Conservation (phyloP, 2,797 vertebrate genomes). For the Sebastes hopkinsi region DNA sequence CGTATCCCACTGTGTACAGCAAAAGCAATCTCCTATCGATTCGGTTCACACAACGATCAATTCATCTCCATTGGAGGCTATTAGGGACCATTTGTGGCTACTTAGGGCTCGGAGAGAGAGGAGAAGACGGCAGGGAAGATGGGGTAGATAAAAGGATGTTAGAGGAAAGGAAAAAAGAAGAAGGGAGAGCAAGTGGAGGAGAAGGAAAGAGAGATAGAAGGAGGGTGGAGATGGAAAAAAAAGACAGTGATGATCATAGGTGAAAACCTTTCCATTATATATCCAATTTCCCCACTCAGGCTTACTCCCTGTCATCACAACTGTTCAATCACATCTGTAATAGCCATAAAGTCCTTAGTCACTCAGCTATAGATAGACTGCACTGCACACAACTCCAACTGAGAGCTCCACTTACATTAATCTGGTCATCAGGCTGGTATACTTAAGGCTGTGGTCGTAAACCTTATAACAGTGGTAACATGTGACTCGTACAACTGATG, state of each 20-base stretch:
- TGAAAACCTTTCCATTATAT: slow-evolving; percentile 68
- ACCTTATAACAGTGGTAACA: not conserved
- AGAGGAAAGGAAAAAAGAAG: not conserved
- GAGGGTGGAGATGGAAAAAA: slow-evolving; percentile 36
- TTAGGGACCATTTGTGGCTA: slow-evolving; percentile 82
- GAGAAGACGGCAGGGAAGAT: slow-evolving; percentile 41
- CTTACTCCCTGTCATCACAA: slow-evolving; percentile 57
- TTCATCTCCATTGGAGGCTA: slow-evolving; percentile 82
- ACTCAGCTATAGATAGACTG: slow-evolving; percentile 52
- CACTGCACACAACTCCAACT: slow-evolving; percentile 34
- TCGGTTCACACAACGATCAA: slow-evolving; percentile 74
- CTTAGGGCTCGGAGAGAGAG: slow-evolving; percentile 64
- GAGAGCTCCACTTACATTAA: slow-evolving; percentile 45
- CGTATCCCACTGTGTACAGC: slow-evolving; percentile 69
- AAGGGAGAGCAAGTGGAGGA: slow-evolving; percentile 14
- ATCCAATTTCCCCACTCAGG: slow-evolving; percentile 63
- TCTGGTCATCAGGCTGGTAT: slow-evolving; percentile 29
- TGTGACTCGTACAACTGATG: slow-evolving; percentile 9
- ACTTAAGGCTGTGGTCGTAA: slow-evolving; percentile 22
- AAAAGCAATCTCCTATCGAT: slow-evolving; percentile 80
- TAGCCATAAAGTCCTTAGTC: slow-evolving; percentile 51
- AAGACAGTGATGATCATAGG: slow-evolving; percentile 55
- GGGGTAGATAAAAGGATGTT: slow-evolving; percentile 36
- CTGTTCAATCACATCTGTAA: slow-evolving; percentile 61
- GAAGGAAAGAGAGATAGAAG: slow-evolving; percentile 18